These are phyloP conservation scores for Teleogryllus occipitalis DNA, from an alignment of 1,140 invertebrate species.

Conservation along the genomic window DNA sequence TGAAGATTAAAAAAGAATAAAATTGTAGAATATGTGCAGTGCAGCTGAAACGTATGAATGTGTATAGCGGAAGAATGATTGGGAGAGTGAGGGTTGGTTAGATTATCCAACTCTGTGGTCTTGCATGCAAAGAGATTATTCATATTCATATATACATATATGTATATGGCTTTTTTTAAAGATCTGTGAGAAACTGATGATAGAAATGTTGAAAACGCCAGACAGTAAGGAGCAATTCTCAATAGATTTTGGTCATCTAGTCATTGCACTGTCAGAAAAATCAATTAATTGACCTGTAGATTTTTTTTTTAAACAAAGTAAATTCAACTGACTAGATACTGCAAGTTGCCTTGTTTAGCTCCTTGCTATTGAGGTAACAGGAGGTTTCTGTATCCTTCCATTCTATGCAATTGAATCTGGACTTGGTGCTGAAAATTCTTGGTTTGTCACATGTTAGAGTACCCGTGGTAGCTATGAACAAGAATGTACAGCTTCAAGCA, in stretches of 20 bases:
- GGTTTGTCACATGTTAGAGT: neutral
- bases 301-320: neutral
- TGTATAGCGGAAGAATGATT: neutral
- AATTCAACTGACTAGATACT: conserved; percentile 1
- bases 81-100: neutral
- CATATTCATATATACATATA: neutral
- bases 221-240: conserved; percentile 3
- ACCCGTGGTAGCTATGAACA: neutral
- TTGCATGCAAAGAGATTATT: conserved; percentile 5
- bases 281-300: neutral
- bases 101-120: neutral
- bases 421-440: conserved; percentile 4
- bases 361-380: neutral
- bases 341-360: neutral
- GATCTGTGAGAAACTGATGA: neutral
- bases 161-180: conserved; percentile 3
- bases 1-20: neutral
- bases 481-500: conserved; percentile 4
- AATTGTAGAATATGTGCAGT: neutral
- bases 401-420: neutral
- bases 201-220: neutral
- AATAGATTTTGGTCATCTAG: conserved; percentile 5
- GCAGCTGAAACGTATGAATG: neutral
- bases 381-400: neutral
- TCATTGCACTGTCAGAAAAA: neutral